Percentiles rank a stretch among this genome's conserved stretches.
These are phyloP conservation scores for Uropsilus gracilis DNA, from an alignment of 2,113 vertebrate genomes.

Conservation along the genomic window DNA sequence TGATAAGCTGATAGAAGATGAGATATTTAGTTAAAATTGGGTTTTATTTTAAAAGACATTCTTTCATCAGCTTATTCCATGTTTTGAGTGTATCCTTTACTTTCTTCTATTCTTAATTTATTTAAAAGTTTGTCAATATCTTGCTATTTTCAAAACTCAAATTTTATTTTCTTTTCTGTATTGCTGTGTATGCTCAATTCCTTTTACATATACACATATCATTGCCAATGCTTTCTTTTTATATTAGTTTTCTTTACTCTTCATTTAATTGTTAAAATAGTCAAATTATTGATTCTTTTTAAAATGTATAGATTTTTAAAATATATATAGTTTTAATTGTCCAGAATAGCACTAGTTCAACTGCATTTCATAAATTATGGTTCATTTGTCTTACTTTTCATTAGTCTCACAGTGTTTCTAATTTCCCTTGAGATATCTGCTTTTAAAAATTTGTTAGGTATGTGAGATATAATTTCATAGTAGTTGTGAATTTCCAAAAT, in stretches of 20 bases:
- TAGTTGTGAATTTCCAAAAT: not conserved
- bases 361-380: not conserved
- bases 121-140: not conserved
- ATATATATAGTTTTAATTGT: not conserved
- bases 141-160: not conserved
- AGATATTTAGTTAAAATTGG: not conserved
- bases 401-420: not conserved
- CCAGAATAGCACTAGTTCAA: not conserved
- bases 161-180: not conserved
- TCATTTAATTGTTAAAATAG: not conserved
- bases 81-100: not conserved
- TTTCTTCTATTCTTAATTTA: not conserved
- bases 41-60: not conserved
- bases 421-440: not conserved
- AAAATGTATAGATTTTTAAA: too few species aligned
- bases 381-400: not conserved
- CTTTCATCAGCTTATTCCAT: not conserved
- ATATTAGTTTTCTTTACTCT: not conserved
- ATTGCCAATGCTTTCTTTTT: not conserved
- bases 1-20: too few species aligned
- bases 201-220: not conserved
- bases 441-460: not conserved
- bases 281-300: not conserved
- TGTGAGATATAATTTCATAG: not conserved
- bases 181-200: not conserved